Base-by-base conservation (phyloP, 2,888 invertebrate species). In the Aricia artaxerxes region DNA sequence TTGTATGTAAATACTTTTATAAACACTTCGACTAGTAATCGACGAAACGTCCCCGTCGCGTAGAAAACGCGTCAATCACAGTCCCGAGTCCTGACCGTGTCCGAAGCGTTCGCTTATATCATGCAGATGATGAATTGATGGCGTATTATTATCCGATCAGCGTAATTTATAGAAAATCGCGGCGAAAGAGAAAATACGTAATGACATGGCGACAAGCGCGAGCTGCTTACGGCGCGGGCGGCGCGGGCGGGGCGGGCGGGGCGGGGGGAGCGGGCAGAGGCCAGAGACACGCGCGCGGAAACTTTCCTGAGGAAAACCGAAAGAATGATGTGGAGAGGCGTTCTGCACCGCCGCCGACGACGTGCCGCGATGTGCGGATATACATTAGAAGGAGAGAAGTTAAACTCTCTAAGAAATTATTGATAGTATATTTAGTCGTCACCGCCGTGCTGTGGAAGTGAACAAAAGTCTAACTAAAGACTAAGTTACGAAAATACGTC, bases 291-390 rank as follows among this genome's bases (percentile, higher is more conserved):
- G 72, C 38, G 72, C 38, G 40, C 73, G 73, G 73, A n/a, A 44
- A 24, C 73, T 73, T 73, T 73, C 73, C n/a, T 73, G 38, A 31
- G 79, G 60, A 76, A 16, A 57, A 57, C 57, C 57, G 57, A 57
- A 80, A 80, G 78, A 80, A 81, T 81, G 75, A 77, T 78, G 61
- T 79, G 80, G 35, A 69, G 69, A 69, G 69, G 69, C 13, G 69
- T 69, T 69, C 69, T 69, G 69, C 35, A 35, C 35, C 69, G 69
- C 78, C 53, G 77, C 77, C 53, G 78, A 81, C 60, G 61, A 57
- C 57, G 31, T 31, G 3, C 9, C 35, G 77, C 73, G 44, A 35
- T 9, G 11, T 69, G 6, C 13, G 69, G 35, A 24, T 4, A 31
- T 31, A 24, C 11, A 24, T 57, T 16, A 57, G 53, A 53, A 53